phyloP scores from a whole-genome alignment of 2,797 vertebrate species.

The Spea hammondii region DNA sequence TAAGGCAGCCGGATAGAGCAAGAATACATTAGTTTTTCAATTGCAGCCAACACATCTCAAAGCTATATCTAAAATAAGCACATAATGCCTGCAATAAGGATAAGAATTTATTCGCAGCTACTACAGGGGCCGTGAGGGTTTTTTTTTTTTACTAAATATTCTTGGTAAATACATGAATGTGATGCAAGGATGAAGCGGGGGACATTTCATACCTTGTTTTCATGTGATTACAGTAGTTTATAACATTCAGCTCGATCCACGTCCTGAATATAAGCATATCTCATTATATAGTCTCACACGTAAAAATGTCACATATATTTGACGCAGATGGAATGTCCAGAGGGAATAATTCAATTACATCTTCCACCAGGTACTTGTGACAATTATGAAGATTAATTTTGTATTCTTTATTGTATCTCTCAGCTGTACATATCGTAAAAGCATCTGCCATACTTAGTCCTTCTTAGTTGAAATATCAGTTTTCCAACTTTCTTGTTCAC shows the following conservation, averaged over 20 bases:
- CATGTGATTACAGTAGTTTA: constrained; percentile 1
- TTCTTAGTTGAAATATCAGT: too few species aligned
- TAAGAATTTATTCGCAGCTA: neutral
- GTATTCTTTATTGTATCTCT: neutral
- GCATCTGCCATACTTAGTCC: neutral
- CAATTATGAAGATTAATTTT: neutral
- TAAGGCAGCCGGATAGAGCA: constrained; percentile 10
- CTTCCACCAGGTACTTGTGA: neutral
- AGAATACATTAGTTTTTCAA: constrained; percentile 10
- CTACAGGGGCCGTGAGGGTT: neutral
- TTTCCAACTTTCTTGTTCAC: too few species aligned
- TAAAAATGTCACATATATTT: neutral
- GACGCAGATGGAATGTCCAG: neutral
- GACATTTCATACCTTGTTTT: neutral
- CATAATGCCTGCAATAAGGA: constrained; percentile 19
- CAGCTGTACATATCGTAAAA: neutral
- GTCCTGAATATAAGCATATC: too few species aligned
- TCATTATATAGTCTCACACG: too few species aligned
- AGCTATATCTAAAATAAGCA: constrained; percentile 15
- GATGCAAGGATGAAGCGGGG: too few species aligned
- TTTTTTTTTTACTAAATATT: too few species aligned
- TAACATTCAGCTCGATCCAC: neutral
- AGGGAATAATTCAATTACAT: neutral
- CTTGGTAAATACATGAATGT: too few species aligned
- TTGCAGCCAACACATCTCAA: neutral